These are phyloP conservation scores for Corynorhinus townsendii DNA, from an alignment of 2,113 vertebrate genomes.

Conservation along the genomic window DNA sequence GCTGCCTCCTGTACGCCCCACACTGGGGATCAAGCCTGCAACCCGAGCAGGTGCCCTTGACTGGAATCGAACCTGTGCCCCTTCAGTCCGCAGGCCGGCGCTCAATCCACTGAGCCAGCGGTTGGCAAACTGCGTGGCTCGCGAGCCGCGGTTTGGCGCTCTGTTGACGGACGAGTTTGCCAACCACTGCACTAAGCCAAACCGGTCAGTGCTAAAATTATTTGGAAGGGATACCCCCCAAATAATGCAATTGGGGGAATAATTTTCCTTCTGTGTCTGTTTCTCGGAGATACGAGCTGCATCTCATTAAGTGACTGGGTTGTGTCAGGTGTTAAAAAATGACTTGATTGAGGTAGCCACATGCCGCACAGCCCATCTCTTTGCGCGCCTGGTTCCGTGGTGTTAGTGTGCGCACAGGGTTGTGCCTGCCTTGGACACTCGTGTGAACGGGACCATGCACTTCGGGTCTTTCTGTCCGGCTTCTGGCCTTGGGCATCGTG, in stretches of 20 bases:
- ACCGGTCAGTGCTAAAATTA: too few species aligned
- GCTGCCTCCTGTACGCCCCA: too few species aligned
- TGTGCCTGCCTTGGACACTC: background rate
- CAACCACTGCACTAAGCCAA: too few species aligned
- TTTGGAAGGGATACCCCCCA: background rate
- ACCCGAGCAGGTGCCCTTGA: too few species aligned
- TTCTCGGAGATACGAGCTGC: background rate
- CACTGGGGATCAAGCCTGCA: too few species aligned
- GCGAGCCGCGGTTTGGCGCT: too few species aligned
- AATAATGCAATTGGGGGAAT: background rate
- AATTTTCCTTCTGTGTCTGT: background rate
- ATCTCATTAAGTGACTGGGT: background rate
- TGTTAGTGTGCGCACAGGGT: background rate
- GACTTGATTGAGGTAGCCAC: background rate
- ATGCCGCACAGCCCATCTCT: fast-evolving
- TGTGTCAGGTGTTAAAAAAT: background rate
- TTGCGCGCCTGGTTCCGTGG: fast-evolving
- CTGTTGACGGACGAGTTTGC: too few species aligned
- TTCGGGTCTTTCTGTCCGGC: fast-evolving
- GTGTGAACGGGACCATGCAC: fast-evolving
- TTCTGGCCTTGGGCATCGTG: fast-evolving
- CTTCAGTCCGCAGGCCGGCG: too few species aligned
- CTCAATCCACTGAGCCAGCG: too few species aligned
- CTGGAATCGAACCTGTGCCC: too few species aligned
- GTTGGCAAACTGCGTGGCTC: too few species aligned